Percentiles rank a stretch among this genome's conserved stretches.
These are phyloP conservation scores for Noctuana brunneofusca DNA, from an alignment of 2,888 invertebrate genomes.

Conservation along the genomic window DNA sequence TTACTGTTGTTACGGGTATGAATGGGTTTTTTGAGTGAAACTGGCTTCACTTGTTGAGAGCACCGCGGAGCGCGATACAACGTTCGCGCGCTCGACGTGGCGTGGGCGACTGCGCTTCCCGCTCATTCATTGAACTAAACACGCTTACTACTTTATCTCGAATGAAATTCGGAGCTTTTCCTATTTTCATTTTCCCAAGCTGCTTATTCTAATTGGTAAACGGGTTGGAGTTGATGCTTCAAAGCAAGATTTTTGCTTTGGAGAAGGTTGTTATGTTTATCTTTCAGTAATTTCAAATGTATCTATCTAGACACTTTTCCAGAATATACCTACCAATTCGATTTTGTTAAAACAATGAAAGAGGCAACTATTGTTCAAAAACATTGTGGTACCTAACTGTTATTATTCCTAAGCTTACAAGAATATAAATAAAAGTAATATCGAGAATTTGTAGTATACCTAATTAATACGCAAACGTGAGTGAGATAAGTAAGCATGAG, in stretches of 20 bases:
- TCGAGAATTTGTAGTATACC: too few species aligned
- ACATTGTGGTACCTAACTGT: too few species aligned
- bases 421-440: too few species aligned
- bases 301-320: too few species aligned
- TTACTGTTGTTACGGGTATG: conserved; percentile 40
- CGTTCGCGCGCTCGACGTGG: conserved; percentile 78
- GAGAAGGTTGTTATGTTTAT: neutral
- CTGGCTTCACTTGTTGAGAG: conserved; percentile 69
- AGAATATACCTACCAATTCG: too few species aligned
- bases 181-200: conserved; percentile 4
- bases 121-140: conserved; percentile 65
- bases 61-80: conserved; percentile 48
- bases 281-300: too few species aligned
- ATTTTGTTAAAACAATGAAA: too few species aligned
- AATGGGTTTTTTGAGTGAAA: conserved; percentile 44
- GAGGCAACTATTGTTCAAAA: too few species aligned
- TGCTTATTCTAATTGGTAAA: neutral
- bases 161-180: conserved; percentile 36
- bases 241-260: neutral
- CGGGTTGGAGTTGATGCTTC: neutral
- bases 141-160: conserved; percentile 57
- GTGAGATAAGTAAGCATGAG: too few species aligned
- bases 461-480: too few species aligned
- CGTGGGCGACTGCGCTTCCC: conserved; percentile 78
- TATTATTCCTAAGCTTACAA: too few species aligned